Evolutionary conservation across 2,113 vertebrate genomes (phyloP).

Genomic region (Gila orcuttii): DNA sequence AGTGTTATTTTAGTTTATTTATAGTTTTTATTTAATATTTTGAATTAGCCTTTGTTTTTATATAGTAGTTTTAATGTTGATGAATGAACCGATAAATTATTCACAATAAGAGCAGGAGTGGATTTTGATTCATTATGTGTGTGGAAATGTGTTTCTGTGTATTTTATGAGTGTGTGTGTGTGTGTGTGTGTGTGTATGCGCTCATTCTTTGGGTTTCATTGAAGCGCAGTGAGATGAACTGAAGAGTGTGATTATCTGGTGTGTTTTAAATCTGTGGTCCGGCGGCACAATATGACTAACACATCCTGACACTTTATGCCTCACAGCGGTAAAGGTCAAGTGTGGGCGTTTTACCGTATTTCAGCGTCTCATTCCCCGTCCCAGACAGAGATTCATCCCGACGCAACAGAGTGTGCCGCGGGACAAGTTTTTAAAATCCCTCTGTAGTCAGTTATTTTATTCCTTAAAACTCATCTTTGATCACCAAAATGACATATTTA

Average conservation of each 20-base stretch:
- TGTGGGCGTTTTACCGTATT: not conserved
- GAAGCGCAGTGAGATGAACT: not conserved
- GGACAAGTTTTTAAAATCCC: too few species aligned
- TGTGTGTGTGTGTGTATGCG: not conserved
- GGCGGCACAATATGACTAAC: not conserved
- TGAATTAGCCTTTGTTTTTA: too few species aligned
- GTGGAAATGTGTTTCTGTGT: not conserved
- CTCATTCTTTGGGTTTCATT: not conserved
- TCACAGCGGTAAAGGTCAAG: not conserved
- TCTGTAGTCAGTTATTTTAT: too few species aligned
- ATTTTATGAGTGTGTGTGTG: conserved; percentile 8
- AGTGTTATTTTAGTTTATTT: too few species aligned
- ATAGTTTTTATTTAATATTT: too few species aligned
- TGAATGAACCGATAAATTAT: too few species aligned
- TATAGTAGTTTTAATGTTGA: too few species aligned
- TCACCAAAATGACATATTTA: too few species aligned
- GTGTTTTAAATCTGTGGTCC: conserved; percentile 3
- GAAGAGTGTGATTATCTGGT: not conserved
- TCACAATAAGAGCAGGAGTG: too few species aligned
- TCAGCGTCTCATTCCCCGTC: not conserved
- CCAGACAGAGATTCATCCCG: not conserved
- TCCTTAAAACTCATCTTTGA: too few species aligned
- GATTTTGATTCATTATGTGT: not conserved
- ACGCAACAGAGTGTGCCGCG: too few species aligned
- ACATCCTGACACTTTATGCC: not conserved